Evolutionary conservation across 2,113 vertebrate genomes (phyloP), one percentile per base, ranked within the genome.

Genomic region (Pedetes capensis): DNA sequence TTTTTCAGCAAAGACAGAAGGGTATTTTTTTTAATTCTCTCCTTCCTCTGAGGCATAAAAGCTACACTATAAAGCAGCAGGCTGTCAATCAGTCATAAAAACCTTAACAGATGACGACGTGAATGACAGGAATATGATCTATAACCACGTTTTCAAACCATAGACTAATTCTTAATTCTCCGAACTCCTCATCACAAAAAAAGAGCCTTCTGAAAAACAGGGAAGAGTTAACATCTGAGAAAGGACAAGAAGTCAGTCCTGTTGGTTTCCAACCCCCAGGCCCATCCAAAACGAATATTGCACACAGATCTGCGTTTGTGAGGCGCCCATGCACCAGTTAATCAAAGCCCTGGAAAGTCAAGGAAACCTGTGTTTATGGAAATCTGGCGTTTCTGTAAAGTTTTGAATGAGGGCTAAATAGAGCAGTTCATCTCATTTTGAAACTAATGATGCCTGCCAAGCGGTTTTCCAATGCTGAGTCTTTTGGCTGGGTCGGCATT

Each of bases 401-500:
- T 98, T 98, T 98, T 98, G 98, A 98, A 98, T 98, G 98, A 98
- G 98, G 97, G 97, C 98, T 98, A 98, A 98, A 99, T 99, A 99
- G 98, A 99, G 98, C 98, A 98, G 98, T 98, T 98, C 98, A 99
- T 98, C 98, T 98, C 98, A 99, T 98, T 98, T 98, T 99, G 99
- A 98, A 99, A 96, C 92, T 97, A 98, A 98, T 98, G 97, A 94
- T 96, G 98, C 98, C 98, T 99, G 99, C 99, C 99, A 99, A 99
- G 98, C 97, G 97, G 99, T 98, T 99, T 99, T 99, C 98, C 98
- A 99, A 98, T 94, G 97, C 98, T 97, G 95, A 97, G 98, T 98
- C 98, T 99, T 98, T 98, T 98, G 98, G 99, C 98, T 98, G 98
- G 98, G 99, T 99, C 98, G 98, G 99, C 98, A 98, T 99, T 99